Conservation (phyloP, 2,888 invertebrate genomes). For the Ophion ventricosus region DNA sequence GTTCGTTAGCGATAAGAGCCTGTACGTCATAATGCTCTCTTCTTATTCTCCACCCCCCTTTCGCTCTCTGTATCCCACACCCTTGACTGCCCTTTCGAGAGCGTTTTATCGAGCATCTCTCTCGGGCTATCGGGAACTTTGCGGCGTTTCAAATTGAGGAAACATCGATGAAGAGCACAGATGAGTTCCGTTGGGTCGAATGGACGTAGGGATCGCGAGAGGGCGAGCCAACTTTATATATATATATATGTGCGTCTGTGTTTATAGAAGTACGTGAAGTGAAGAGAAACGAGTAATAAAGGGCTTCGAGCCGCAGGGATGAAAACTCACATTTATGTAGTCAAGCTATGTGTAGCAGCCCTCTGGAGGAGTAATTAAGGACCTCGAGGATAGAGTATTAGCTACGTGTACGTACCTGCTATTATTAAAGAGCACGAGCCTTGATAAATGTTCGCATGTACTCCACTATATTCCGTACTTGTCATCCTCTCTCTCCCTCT, state of each 20-base stretch:
- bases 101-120: conserved; percentile 36
- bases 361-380: conserved; percentile 71
- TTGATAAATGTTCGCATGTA: conserved; percentile 68
- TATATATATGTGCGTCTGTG: not conserved
- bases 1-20: conserved; percentile 63
- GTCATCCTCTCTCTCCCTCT: not conserved
- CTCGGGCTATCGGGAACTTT: conserved; percentile 22
- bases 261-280: conserved; percentile 27
- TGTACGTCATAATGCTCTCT: conserved; percentile 58
- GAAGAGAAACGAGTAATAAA: conserved; percentile 51
- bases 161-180: conserved; percentile 22
- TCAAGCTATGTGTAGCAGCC: conserved; percentile 18
- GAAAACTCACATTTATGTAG: conserved; percentile 36
- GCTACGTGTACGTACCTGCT: conserved; percentile 40
- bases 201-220: conserved; percentile 1
- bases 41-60: conserved; percentile 28
- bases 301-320: conserved; percentile 40
- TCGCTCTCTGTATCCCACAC: not conserved
- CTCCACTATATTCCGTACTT: not conserved
- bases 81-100: conserved; percentile 35
- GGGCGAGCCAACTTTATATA: not conserved
- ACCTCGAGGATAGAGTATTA: conserved; percentile 67
- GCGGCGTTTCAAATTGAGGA: conserved; percentile 29
- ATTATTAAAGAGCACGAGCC: conserved; percentile 70
- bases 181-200: not conserved